Evolutionary conservation across 2,797 vertebrate genomes (phyloP), one percentile per base, ranked within the genome.

Genomic region (Rousettus madagascariensis): DNA sequence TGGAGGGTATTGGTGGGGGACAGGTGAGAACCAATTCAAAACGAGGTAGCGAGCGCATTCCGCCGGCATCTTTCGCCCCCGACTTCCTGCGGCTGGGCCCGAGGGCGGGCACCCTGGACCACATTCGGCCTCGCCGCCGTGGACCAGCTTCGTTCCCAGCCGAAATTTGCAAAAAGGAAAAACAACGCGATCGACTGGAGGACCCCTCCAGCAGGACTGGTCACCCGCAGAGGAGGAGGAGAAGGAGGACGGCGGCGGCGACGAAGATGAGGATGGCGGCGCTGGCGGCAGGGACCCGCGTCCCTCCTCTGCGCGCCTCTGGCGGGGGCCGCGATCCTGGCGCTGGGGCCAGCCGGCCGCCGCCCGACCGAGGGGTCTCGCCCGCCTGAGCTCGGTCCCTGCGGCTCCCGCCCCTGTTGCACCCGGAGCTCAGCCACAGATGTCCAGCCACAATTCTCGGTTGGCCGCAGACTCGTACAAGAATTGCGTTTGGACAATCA

Each of bases 401-500:
- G 88, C 63, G 84, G 74, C 83, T 75, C 93, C 87, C 57, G 30
- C 89, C 95, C 86, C 90, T 38, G 97, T 59, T 69, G 96, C 86
- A 7, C 72, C 66, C 63, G 93, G 95, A 98, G 98, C 98, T 99
- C 99, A 99, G 99, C 99, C 99, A 99, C 99, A 99, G 99, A 99
- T 99, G 99, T 99, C 99, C 99, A 99, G 99, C 98, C 99, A 99
- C 99, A 99, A 99, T 99, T 99, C 99, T 99, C 99, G 99, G 99
- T 99, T 99, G 99, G 98, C 98, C 99, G 99, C 97, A 98, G 97
- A 98, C 99, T 99, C 98, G 99, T 98, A 99, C 99, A 99, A 99
- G 99, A 99, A 99, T 99, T 99, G 99, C 99, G 99, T 99, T 99
- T 99, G 99, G 99, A 99, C 99, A 99, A 99, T 99, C 99, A 99